phyloP scores from a whole-genome alignment of 37 sponge, comb jelly and placozoan species.

The Halichondria panicea region DNA sequence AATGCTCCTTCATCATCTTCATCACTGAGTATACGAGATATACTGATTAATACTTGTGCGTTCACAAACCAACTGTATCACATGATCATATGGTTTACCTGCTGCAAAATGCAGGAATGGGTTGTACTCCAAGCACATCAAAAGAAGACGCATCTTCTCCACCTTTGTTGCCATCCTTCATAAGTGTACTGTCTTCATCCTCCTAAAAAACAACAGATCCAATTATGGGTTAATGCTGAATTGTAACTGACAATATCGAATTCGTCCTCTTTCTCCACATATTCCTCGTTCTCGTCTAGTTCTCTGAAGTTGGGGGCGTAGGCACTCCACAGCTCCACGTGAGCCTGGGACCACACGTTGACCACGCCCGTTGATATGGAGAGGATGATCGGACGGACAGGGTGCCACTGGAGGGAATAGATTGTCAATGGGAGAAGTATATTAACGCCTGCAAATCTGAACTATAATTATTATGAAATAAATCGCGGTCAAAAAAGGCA shows the following conservation, averaged over 20 bases:
- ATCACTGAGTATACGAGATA: too few relatives aligned
- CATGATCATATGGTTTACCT: slow-evolving; percentile 46
- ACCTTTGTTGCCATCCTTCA: neutral
- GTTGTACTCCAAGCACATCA: slow-evolving; percentile 61
- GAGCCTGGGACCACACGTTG: slow-evolving; percentile 91
- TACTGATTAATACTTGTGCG: too few relatives aligned
- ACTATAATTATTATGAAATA: too few relatives aligned
- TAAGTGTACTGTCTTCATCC: slow-evolving; percentile 20
- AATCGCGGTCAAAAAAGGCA: neutral
- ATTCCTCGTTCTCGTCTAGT: slow-evolving; percentile 97
- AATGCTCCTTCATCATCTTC: slow-evolving; percentile 77
- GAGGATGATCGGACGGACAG: slow-evolving; percentile 90
- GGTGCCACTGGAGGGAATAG: slow-evolving; percentile 82
- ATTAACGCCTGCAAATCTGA: too few relatives aligned
- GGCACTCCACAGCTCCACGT: slow-evolving; percentile 96
- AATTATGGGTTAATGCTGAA: neutral
- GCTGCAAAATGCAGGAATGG: slow-evolving; percentile 92
- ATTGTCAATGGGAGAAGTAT: too few relatives aligned
- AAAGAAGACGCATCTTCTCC: slow-evolving; percentile 59
- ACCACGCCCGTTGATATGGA: slow-evolving; percentile 96
- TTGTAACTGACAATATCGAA: slow-evolving; percentile 86
- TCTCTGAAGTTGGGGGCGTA: slow-evolving; percentile 99
- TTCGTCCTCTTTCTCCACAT: slow-evolving; percentile 92
- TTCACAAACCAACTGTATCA: too few relatives aligned
- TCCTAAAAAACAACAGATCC: slow-evolving; percentile 3